Percentiles rank a stretch among this genome's conserved stretches.
These are phyloP conservation scores for Mus musculus DNA, from an alignment of 2,113 vertebrate genomes.

Conservation along the genomic window DNA sequence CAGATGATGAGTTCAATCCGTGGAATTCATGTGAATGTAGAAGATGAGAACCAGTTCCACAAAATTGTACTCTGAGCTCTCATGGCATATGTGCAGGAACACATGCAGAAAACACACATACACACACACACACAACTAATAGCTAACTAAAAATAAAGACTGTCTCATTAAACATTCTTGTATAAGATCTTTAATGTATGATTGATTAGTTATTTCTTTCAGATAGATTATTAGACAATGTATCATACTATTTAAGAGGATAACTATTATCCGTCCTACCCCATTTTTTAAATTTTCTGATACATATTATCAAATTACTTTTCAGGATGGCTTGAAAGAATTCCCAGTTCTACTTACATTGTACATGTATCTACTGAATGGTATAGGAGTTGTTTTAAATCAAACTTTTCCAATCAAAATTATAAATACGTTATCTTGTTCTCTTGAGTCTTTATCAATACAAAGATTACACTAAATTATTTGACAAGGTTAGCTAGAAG, in stretches of 20 bases:
- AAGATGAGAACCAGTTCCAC: neutral
- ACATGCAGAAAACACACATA: neutral
- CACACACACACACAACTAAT: neutral
- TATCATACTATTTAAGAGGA: neutral
- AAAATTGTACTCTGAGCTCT: neutral
- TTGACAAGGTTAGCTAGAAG: conserved; percentile 4
- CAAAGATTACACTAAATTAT: conserved; percentile 26
- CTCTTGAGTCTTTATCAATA: conserved; percentile 7
- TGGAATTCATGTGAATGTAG: neutral
- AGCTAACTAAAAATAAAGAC: conserved; percentile 18
- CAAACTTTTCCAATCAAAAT: neutral
- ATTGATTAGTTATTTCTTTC: conserved; percentile 20
- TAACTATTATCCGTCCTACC: neutral
- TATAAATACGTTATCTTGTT: neutral
- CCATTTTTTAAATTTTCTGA: conserved; percentile 27
- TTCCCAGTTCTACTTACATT: neutral
- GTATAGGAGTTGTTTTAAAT: neutral
- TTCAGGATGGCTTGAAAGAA: neutral
- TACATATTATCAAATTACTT: conserved; percentile 7
- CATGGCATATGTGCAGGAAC: neutral
- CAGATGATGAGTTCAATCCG: too few species aligned
- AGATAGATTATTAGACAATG: neutral
- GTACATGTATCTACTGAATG: neutral
- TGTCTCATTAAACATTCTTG: neutral
- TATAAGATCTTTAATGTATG: conserved; percentile 32